phyloP scores from a whole-genome alignment of 23 tunicate species.

The Phallusia fumigata region DNA sequence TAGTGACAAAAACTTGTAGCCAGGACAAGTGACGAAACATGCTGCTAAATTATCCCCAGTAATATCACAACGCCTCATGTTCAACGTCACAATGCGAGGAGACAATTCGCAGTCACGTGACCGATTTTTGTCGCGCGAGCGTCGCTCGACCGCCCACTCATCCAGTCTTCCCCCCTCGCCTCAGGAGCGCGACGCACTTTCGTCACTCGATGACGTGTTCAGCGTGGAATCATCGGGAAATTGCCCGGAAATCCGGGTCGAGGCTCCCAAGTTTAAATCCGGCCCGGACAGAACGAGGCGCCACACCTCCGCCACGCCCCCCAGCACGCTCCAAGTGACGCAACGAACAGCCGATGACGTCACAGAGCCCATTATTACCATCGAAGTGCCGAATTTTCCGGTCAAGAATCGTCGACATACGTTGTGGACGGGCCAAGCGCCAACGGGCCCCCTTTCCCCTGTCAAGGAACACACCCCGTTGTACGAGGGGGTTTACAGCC shows the following conservation, averaged over 20 bases:
- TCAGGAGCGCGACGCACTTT: too few species aligned
- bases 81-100: too few species aligned
- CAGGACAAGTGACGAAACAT: too few species aligned
- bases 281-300: not conserved
- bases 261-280: not conserved
- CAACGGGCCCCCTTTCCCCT: not conserved
- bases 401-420: not conserved
- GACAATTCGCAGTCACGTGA: too few species aligned
- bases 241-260: too few species aligned
- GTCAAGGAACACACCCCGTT: not conserved
- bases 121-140: too few species aligned
- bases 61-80: too few species aligned
- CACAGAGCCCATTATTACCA: not conserved
- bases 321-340: not conserved
- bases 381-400: constrained; percentile 1
- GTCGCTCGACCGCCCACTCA: too few species aligned
- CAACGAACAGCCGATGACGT: not conserved
- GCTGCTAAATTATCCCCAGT: too few species aligned
- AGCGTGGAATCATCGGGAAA: not conserved
- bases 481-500: constrained; percentile 1
- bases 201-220: too few species aligned
- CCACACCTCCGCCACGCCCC: constrained; percentile 2
- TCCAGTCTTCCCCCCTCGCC: too few species aligned
- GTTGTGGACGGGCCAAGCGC: not conserved
- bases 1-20: too few species aligned